Evolutionary conservation across 2,113 vertebrate genomes (phyloP).

Genomic region (Ptychochromis oligacanthus): DNA sequence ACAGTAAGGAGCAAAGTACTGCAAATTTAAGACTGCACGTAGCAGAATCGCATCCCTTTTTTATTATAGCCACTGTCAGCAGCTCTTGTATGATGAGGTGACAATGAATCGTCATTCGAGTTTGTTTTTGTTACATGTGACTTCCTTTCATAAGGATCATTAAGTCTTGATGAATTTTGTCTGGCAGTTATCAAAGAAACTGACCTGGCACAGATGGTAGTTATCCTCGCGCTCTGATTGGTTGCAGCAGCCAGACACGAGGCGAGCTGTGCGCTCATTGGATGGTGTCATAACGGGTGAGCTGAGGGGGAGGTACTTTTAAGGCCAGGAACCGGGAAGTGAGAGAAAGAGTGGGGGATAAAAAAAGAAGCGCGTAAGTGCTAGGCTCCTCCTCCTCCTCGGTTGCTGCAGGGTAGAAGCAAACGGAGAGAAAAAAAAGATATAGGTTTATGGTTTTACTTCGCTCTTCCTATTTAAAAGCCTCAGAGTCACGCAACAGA

Average conservation of each 20-base stretch:
- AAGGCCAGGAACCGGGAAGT: constrained; percentile 83
- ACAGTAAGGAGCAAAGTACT: fast-evolving
- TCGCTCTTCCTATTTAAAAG: neutral
- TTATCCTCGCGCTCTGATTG: constrained; percentile 53
- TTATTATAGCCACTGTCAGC: fast-evolving
- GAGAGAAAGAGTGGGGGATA: neutral
- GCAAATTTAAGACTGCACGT: neutral
- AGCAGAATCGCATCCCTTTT: fast-evolving
- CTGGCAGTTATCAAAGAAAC: neutral
- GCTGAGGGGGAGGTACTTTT: constrained; percentile 59
- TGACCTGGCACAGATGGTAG: constrained; percentile 23
- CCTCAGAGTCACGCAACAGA: neutral
- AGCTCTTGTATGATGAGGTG: neutral
- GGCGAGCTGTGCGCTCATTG: constrained; percentile 79
- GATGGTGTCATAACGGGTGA: constrained; percentile 90
- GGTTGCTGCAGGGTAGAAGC: constrained; percentile 27
- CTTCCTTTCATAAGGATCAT: neutral
- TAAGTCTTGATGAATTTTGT: constrained; percentile 46
- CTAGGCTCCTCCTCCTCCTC: constrained; percentile 34
- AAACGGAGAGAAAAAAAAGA: neutral
- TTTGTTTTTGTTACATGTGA: constrained; percentile 45
- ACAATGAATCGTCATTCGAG: neutral
- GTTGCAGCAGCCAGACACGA: constrained; percentile 58
- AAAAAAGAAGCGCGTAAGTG: neutral
- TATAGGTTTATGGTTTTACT: neutral